Base-by-base conservation (phyloP, 2,113 vertebrate species). In the Thymallus thymallus region DNA sequence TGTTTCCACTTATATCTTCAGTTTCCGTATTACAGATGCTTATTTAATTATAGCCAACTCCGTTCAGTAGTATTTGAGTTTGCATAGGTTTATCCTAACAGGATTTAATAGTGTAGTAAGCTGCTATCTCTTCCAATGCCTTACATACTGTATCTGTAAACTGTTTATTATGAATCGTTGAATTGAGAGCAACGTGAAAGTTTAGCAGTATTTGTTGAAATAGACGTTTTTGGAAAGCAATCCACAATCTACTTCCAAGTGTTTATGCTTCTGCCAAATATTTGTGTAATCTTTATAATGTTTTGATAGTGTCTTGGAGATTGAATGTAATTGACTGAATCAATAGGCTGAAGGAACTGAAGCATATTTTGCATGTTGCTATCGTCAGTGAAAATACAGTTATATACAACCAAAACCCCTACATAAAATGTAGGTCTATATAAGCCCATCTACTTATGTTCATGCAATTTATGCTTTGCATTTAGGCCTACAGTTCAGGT, bases 241-340 rank as follows among this genome's bases (percentile, higher is more conserved):
- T 76, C 63, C 4, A 30, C 60, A 58, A 32, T 74, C 72, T 55
- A 1, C 13, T 69, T 56, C 66, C 66, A 35, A 55, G 61, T 76
- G 61, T 72, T 30, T 71, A 75, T 63, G 63, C 76, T 80, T 77
- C 67, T 86, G 76, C 81, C 76, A 86, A 84, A 77, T 70, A 71
- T 77, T 58, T 77, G 30, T 20, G 23, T 46, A 75, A 69, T 56
- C 24, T 85, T 4, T 56, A 48, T 73, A 67, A 69, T 14, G 55
- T 30, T 55, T 18, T 61, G 26, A 41, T n/a, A 61, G 13, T 67
- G 55, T 51, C 71, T 72, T 41, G 69, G 16, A 55, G 1, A 6
- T 76, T 32, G 35, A 67, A 4, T 64, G 62, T 30, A 26, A 26
- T 5, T 64, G 26, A 64, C 12, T 23, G 20, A 14, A 64, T 64